Base-by-base conservation (phyloP, 2,113 vertebrate species). In the Sinocyclocheilus rhinocerous region DNA sequence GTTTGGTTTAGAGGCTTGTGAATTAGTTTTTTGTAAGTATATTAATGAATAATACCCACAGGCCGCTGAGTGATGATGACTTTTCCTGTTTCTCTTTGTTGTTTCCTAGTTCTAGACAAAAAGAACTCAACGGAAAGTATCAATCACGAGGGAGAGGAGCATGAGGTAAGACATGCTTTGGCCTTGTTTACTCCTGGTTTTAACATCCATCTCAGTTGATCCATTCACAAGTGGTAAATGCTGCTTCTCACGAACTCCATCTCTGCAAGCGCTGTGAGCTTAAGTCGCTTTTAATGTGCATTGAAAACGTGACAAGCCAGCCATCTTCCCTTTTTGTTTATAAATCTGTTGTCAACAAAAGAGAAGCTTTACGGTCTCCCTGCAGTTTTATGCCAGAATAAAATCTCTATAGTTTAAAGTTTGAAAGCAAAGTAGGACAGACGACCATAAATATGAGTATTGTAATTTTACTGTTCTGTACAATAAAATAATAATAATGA, bases 101-200 rank as follows among this genome's bases (percentile, higher is more conserved):
- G 69, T 86, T 61, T 84, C 85, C 6, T 89, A 95, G 94, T 92
- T 85, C 90, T 97, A 91, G 95, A 96, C 0, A 97, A 97, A 92
- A 97, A 97, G 94, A 96, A 96, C 88, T 97, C 97, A 36, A 97
- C 95, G 81, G 97, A 99, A 92, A 98, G 96, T 91, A 93, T 99
- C 94, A 96, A 96, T 87, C 97, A 97, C 15, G 96, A 97, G 78
- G 97, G 97, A 89, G 97, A 97, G 90, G 98, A 99, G 94, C 98
- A 98, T 91, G 97, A 99, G 97, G 98, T 99, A 93, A 96, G 91
- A 42, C 39, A 67, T 0, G 10, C 18, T 63, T 67, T 36, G 52
- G 45, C 48, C 24, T 72, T 72, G 33, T 22, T 48, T 33, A 33
- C 50, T 48, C 77, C 81, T 75, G 22, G 72, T 85, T 59, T 39